These are phyloP conservation scores for Harpagifer antarcticus DNA, from an alignment of 2,797 vertebrate genomes.

Conservation along the genomic window DNA sequence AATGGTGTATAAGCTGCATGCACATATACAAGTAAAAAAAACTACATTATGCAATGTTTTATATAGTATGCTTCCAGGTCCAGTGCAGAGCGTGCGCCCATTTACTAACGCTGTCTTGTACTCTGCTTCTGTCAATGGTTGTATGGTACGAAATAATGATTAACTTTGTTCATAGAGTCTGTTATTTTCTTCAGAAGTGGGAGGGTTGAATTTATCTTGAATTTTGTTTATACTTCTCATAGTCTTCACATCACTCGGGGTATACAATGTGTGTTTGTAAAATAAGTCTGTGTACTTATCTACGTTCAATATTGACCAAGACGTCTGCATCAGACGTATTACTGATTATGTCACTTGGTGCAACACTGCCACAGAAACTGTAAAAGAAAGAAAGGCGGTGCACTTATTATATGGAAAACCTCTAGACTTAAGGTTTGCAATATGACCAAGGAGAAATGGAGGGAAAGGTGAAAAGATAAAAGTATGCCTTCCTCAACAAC, in stretches of 20 bases:
- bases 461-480: slow-evolving; percentile 3
- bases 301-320: slow-evolving; percentile 64
- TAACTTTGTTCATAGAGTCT: slow-evolving; percentile 62
- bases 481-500: neutral
- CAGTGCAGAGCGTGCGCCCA: slow-evolving; percentile 6
- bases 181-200: slow-evolving; percentile 56
- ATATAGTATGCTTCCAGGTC: neutral
- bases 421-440: neutral
- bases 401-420: neutral
- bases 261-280: slow-evolving; percentile 38
- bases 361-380: neutral
- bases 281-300: slow-evolving; percentile 46
- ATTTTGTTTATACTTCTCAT: slow-evolving; percentile 58
- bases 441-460: neutral
- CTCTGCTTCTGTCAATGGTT: slow-evolving; percentile 43
- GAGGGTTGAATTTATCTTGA: slow-evolving; percentile 41
- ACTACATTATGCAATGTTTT: neutral
- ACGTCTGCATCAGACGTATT: slow-evolving; percentile 46
- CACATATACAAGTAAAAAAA: slow-evolving; percentile 12
- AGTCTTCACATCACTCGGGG: slow-evolving; percentile 38
- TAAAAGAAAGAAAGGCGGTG: slow-evolving; percentile 11
- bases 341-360: slow-evolving; percentile 38
- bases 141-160: slow-evolving; percentile 60
- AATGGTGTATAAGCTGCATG: slow-evolving; percentile 16
- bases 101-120: slow-evolving; percentile 15